phyloP scores from a whole-genome alignment of 2,797 vertebrate species.

The Threskiornis aethiopicus region DNA sequence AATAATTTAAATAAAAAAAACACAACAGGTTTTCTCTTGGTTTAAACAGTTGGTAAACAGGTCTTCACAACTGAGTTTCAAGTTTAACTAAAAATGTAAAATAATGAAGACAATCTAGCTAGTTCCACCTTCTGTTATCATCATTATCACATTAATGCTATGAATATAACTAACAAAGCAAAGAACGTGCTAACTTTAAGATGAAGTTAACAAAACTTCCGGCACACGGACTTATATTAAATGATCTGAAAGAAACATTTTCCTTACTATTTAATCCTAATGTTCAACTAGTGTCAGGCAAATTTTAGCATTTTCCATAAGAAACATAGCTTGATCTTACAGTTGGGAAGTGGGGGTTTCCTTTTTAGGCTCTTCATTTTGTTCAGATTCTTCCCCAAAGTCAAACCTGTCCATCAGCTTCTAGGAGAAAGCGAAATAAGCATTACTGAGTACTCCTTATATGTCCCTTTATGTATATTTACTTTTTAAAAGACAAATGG shows the following conservation, averaged over 20 bases:
- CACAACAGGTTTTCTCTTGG: not conserved
- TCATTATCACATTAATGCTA: not conserved
- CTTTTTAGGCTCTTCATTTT: slow-evolving; percentile 92
- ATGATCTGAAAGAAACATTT: not conserved
- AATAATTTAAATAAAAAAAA: not conserved
- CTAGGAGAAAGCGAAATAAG: slow-evolving; percentile 70
- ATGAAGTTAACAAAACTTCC: not conserved
- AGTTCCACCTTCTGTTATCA: not conserved
- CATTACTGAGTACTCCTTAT: not conserved
- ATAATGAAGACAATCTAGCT: not conserved
- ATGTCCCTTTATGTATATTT: not conserved
- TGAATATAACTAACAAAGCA: not conserved
- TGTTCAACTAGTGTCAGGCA: not conserved
- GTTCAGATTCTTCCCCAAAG: slow-evolving; percentile 91
- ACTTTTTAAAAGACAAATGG: not conserved
- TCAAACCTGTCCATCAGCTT: slow-evolving; percentile 98
- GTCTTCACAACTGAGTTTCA: not conserved
- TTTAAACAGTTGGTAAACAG: not conserved
- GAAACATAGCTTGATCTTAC: slow-evolving; percentile 79
- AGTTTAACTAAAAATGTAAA: not conserved
- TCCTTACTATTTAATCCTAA: not conserved
- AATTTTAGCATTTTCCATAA: not conserved
- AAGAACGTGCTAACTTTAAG: not conserved
- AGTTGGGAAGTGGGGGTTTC: slow-evolving; percentile 87
- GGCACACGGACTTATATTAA: not conserved